These are phyloP conservation scores for Podarcis raffonei DNA, from an alignment of 2,113 vertebrate genomes.

Conservation along the genomic window DNA sequence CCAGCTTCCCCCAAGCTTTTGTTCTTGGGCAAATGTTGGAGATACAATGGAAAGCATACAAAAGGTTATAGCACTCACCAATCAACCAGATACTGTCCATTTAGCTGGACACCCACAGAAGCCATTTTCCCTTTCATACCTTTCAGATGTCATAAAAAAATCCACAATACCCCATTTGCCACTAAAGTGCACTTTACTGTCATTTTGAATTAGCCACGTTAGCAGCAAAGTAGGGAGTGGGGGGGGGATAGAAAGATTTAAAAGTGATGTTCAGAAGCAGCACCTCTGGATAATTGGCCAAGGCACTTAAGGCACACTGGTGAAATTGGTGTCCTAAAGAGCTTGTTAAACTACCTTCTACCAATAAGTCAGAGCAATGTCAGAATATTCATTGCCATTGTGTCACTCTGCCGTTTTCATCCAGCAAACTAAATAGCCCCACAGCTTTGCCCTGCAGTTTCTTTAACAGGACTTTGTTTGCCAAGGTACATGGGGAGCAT, in stretches of 20 bases:
- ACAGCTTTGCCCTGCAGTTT: neutral
- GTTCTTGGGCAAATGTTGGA: neutral
- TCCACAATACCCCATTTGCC: neutral
- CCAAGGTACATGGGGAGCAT: neutral
- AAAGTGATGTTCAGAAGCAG: neutral
- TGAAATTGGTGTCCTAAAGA: neutral
- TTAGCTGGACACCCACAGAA: neutral
- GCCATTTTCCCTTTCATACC: neutral
- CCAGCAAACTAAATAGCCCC: neutral
- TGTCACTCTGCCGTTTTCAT: neutral
- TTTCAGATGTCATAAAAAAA: constrained; percentile 1
- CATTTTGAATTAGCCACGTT: constrained; percentile 9
- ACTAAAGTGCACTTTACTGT: constrained; percentile 12
- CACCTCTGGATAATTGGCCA: neutral
- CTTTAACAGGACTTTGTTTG: neutral
- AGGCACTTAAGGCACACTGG: neutral
- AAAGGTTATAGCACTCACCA: constrained; percentile 1
- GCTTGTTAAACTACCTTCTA: constrained; percentile 7
- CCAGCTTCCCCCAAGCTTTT: neutral
- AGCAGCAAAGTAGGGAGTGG: neutral
- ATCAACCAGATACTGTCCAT: neutral
- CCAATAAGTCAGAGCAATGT: neutral
- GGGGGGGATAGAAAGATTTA: neutral
- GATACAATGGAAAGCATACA: constrained; percentile 4
- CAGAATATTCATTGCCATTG: constrained; percentile 6